Evolutionary conservation across 1,140 invertebrate genomes (phyloP), one percentile per base, ranked within the genome.

Genomic region (Drosophila tsacasi): DNA sequence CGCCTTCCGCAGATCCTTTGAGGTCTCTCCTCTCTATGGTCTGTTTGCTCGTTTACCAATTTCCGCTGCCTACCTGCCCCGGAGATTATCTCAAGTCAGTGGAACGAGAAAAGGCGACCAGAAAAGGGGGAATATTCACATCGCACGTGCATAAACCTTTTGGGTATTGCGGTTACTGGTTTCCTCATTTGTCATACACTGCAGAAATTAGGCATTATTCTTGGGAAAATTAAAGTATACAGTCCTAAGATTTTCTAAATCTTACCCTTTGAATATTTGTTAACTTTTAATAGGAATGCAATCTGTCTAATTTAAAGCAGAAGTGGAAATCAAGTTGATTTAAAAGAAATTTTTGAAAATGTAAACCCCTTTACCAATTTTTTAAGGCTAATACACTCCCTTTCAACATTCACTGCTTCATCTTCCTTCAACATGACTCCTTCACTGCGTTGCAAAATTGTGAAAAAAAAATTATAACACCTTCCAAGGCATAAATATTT

Each of bases 41-140:
- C 25, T 55, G 50, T 68, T 50, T 58, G 52, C 72, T 49, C 42
- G 61, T 50, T 75, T 50, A 76, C 73, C 63, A 77, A 76, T 77
- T 76, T 77, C 73, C 73, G 75, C 72, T 76, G 25, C 37, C 74
- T 77, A 77, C 74, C 74, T 77, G 75, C 57, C 44, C 64, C 50
- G 21, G 57, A 68, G 63, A 54, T 69, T 61, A 40, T 75, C 50
- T 59, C 49, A 35, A 60, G 37, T 35, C 13, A 55, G 19, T 52
- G 54, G 50, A 63, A 61, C 46, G 58, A 27, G 60, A 35, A 32
- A 30, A 50, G 61, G 32, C 44, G 35, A 21, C 25, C 37, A 54
- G 21, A 37, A 37, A 23, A 17, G 52, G 19, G 52, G 23, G 63
- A 69, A 66, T 54, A 55, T 39, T 30, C 52, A 58, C 61, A 50